A percentile compares a stretch with the other conserved stretches of the same genome.
Conservation (phyloP, 1,140 invertebrate species). For the Aphidius ervi region DNA sequence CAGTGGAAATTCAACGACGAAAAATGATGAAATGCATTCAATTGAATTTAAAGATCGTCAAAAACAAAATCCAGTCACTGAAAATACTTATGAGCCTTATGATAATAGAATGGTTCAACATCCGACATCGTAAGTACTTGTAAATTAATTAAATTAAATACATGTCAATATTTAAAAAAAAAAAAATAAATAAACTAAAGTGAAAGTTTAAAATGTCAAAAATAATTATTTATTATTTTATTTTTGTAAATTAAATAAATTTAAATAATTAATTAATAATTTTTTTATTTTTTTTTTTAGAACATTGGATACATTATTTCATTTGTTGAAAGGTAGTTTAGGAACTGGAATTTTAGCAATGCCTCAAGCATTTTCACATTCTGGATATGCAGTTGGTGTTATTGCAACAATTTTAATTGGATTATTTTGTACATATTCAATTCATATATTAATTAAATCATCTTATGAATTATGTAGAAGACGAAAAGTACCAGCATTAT, state of each 20-base stretch:
- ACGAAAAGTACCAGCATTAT: slow-evolving; percentile 63
- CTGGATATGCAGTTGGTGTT: slow-evolving; percentile 68
- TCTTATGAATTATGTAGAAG: slow-evolving; percentile 69
- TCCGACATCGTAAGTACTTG: too few relatives aligned
- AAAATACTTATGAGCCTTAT: too few relatives aligned
- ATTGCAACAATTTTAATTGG: slow-evolving; percentile 68
- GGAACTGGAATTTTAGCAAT: slow-evolving; percentile 89
- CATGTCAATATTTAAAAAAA: too few relatives aligned
- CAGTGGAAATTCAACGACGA: too few relatives aligned
- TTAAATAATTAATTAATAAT: slow-evolving; percentile 6
- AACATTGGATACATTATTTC: slow-evolving; percentile 74
- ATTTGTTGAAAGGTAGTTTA: slow-evolving; percentile 79
- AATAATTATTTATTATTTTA: too few relatives aligned
- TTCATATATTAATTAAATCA: slow-evolving; percentile 67
- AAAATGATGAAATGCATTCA: too few relatives aligned
- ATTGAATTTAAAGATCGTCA: too few relatives aligned
- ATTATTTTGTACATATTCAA: slow-evolving; percentile 73
- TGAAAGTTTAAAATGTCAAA: too few relatives aligned
- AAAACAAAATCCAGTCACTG: too few relatives aligned
- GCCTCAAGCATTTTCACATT: slow-evolving; percentile 77
- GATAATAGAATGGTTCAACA: too few relatives aligned
- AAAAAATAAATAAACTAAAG: too few relatives aligned
- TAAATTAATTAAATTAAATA: too few relatives aligned
- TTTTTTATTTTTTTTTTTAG: slow-evolving; percentile 50
- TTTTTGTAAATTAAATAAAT: background rate